Base-by-base conservation (phyloP, 2,797 vertebrate species). In the Babyrousa celebensis region DNA sequence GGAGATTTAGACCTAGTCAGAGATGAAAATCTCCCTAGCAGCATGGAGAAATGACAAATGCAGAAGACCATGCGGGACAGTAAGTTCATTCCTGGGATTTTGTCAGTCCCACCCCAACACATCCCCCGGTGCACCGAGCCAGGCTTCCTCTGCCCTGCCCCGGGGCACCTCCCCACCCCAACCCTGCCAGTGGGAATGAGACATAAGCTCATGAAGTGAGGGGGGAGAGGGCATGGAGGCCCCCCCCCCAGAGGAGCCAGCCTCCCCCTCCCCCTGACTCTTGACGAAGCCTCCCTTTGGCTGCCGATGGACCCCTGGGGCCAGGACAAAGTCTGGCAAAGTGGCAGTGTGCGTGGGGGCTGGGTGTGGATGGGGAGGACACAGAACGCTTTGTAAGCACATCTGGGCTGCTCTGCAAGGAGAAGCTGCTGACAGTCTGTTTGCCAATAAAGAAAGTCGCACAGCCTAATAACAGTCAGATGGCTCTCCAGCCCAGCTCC, bases 341-440 rank as follows among this genome's bases (percentile, higher is more conserved):
- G 97, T 94, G 89, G 94, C 36, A 5, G 7, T n/a, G 88, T 0
- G 12, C 15, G 0, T 89, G 91, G 96, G 96, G 95, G 89, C 86
- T 91, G 96, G 96, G 95, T 95, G 91, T 91, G 75, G 96, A 93
- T 6, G 60, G 78, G 89, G 91, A 97, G 96, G 97, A 98, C 97
- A 96, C 97, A 96, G 98, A 98, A 97, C 56, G 90, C 98, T 98
- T 98, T 98, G 98, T 98, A 97, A 98, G 98, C 98, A 98, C 98
- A 98, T 99, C 98, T 98, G 98, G 98, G 98, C 98, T 32, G 96
- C 97, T 98, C 98, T 98, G 98, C 98, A 96, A 98, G 98, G 98
- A 98, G 98, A 98, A 98, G 98, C 98, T 98, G 98, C 98, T 99
- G 98, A 98, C 98, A 98, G 98, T 98, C 98, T 98, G 98, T 99